Conservation (phyloP, 2,113 vertebrate genomes). For the Struthidea cinerea region DNA sequence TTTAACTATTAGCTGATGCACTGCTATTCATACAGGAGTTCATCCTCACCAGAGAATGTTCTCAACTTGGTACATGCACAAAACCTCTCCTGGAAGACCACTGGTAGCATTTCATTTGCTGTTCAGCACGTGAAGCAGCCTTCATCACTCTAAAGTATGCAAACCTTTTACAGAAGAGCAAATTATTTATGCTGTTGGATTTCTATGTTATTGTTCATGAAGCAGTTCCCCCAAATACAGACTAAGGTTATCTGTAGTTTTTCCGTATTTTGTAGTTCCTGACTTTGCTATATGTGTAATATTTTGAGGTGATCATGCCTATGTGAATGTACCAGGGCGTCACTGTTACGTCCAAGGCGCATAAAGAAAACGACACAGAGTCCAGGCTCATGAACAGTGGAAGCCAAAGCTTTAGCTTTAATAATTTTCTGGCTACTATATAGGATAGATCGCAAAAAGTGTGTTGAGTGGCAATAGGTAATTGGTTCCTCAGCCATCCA, state of each 20-base stretch:
- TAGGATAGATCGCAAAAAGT: no score
- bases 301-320: neutral
- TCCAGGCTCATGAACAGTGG: no score
- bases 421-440: no score
- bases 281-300: neutral
- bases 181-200: neutral
- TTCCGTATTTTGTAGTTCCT: neutral
- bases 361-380: no score
- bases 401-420: no score
- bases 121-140: rapidly evolving
- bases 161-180: neutral
- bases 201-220: neutral
- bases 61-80: neutral
- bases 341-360: no score
- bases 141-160: neutral
- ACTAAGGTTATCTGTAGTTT: neutral
- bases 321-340: neutral
- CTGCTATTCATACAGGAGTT: neutral
- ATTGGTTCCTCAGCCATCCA: no score
- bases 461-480: no score
- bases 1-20: neutral
- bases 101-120: neutral
- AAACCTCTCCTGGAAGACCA: neutral
- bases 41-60: neutral
- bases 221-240: neutral